phyloP scores from a whole-genome alignment of 2,113 vertebrate species.

The Oreotrochilus melanogaster region DNA sequence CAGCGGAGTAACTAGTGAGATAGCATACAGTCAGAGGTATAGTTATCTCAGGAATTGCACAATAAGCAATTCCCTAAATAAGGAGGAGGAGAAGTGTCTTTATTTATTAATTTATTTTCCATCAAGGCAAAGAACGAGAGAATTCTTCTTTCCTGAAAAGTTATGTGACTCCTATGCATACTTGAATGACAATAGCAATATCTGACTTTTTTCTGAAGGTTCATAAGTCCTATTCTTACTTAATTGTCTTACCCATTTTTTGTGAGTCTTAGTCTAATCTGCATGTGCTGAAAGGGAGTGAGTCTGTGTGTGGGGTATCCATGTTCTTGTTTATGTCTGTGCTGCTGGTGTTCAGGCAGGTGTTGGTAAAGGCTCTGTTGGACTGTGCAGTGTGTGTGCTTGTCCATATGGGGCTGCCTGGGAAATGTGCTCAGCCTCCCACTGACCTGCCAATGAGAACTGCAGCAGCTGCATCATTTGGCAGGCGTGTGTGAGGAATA shows the following conservation, averaged over 20 bases:
- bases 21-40: neutral
- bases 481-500: no score
- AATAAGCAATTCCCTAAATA: neutral
- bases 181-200: neutral
- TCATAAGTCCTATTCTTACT: fast-evolving
- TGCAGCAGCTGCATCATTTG: neutral
- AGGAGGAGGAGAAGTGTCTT: neutral
- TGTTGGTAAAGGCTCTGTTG: neutral
- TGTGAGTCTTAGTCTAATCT: neutral
- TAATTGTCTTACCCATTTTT: neutral
- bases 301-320: fast-evolving
- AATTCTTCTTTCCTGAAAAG: neutral
- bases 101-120: neutral
- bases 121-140: neutral
- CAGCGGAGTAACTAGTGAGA: neutral
- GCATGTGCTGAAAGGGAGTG: neutral
- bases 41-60: neutral
- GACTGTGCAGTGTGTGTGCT: fast-evolving
- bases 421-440: neutral
- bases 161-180: neutral
- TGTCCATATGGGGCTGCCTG: fast-evolving
- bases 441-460: fast-evolving
- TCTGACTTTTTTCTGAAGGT: neutral
- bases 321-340: neutral
- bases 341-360: neutral